Base-by-base conservation (phyloP, 2,888 invertebrate species). In the Leistus spinibarbis region DNA sequence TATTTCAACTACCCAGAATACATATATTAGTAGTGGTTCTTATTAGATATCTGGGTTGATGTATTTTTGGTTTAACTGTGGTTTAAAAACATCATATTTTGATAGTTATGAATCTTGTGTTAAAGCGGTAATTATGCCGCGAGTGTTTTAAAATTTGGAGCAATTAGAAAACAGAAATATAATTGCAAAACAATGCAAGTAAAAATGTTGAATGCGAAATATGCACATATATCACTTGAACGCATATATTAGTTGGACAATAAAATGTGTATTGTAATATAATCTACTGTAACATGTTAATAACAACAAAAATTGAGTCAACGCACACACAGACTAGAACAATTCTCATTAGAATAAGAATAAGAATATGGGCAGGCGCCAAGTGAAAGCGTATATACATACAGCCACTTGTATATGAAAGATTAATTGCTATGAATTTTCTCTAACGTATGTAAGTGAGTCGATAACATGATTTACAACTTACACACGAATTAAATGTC, bases 341-440 rank as follows among this genome's bases (percentile, higher is more conserved):
- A 40, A 40, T 40, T 40, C 40, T 40, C 40, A 40, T 40, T 40
- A 40, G 40, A 40, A 40, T 40, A 40, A 4, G 24, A 24, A 40
- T 10, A 40, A 7, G 13, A 40, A 40, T 40, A 40, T 40, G 40
- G 40, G 24, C 64, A 69, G 69, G 69, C 69, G 69, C 60, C 69
- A 57, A 19, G 56, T 20, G 69, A 69, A 69, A 69, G 69, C 24
- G 69, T 54, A 56, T 54, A 24, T 17, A 20, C 17, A 56, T n/a
- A 57, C 24, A 22, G 20, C 3, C 20, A 60, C 60, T 60, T 60
- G 23, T 64, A 13, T 3, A n/a, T 64, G 60, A 64, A 60, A 69
- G 71, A 71, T 71, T 71, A 71, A 71, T 71, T 71, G 64, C 54
- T 23, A 54, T 71, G 71, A 64, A 71, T 71, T 71, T 71, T 64